Evolutionary conservation across 2,113 vertebrate species (phyloP).

Genomic region (Cololabis saira): DNA sequence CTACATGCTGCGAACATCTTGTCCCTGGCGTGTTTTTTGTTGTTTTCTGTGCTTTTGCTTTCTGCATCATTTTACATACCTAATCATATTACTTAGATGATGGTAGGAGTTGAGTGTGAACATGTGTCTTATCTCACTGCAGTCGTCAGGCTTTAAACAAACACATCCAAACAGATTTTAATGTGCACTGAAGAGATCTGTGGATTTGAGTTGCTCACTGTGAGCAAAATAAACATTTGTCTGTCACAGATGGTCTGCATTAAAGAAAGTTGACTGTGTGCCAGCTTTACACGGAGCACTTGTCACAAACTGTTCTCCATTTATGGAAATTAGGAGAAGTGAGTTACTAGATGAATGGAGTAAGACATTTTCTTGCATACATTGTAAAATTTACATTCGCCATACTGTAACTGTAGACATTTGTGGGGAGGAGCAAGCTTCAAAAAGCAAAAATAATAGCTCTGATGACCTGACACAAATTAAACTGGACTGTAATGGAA

Average conservation of each 20-base stretch:
- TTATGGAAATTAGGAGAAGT: not conserved
- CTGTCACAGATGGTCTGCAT: conserved; percentile 11
- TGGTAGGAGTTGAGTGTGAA: not conserved
- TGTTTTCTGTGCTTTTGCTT: not conserved
- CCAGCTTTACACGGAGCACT: conserved; percentile 12
- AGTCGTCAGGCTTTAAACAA: conserved; percentile 9
- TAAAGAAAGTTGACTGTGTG: conserved; percentile 1
- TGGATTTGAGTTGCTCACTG: conserved; percentile 13
- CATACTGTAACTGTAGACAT: too few species aligned
- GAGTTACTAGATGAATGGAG: not conserved
- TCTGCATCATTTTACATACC: not conserved
- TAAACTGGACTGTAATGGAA: too few species aligned
- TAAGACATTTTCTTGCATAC: too few species aligned
- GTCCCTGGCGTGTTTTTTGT: not conserved
- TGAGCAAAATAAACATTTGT: conserved; percentile 15
- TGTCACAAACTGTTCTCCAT: not conserved
- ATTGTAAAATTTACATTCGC: too few species aligned
- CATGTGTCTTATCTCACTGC: not conserved
- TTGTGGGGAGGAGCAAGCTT: too few species aligned
- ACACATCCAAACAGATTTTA: conserved; percentile 9
- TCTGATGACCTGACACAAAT: too few species aligned
- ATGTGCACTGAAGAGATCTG: conserved; percentile 5
- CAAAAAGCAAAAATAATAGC: too few species aligned
- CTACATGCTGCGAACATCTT: not conserved
- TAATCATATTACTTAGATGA: not conserved